Conservation (phyloP, 2,888 invertebrate genomes). For the Lucinisca nassula region DNA sequence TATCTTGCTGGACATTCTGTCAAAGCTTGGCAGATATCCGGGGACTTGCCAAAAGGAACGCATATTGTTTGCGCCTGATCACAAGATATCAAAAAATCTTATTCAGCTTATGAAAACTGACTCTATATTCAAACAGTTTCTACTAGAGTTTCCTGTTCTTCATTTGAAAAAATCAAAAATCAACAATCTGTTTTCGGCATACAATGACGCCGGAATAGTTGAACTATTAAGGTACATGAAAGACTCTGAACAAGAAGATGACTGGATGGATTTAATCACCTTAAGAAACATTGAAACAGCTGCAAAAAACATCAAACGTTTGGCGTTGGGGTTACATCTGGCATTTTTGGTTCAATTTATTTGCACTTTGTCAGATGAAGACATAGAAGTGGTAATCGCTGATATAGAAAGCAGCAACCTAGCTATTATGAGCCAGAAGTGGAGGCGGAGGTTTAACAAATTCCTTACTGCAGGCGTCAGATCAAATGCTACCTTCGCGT, state of each 20-base stretch:
- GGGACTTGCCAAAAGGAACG: neutral
- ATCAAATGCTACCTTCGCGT: neutral
- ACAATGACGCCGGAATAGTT: conserved; percentile 43
- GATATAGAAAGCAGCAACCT: neutral
- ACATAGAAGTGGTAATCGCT: neutral
- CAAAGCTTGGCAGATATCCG: conserved; percentile 29
- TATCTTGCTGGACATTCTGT: conserved; percentile 50
- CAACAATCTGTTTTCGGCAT: conserved; percentile 37
- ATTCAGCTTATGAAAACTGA: conserved; percentile 29
- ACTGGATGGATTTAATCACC: conserved; percentile 20
- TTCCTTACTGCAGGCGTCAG: neutral
- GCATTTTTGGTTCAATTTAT: conserved; percentile 7
- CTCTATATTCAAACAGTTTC: conserved; percentile 32
- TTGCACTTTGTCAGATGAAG: neutral
- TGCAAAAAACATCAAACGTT: conserved; percentile 29
- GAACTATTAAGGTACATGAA: conserved; percentile 53
- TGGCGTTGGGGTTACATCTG: conserved; percentile 25
- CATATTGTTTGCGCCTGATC: conserved; percentile 59
- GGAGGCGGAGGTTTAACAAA: neutral
- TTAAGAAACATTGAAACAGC: conserved; percentile 45
- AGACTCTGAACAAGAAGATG: conserved; percentile 16
- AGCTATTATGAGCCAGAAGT: neutral
- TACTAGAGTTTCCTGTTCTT: conserved; percentile 49
- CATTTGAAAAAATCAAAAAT: conserved; percentile 60
- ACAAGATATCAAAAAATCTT: conserved; percentile 54